phyloP scores from a whole-genome alignment of 2,888 invertebrate genomes.

The Macroteleia sp. region DNA sequence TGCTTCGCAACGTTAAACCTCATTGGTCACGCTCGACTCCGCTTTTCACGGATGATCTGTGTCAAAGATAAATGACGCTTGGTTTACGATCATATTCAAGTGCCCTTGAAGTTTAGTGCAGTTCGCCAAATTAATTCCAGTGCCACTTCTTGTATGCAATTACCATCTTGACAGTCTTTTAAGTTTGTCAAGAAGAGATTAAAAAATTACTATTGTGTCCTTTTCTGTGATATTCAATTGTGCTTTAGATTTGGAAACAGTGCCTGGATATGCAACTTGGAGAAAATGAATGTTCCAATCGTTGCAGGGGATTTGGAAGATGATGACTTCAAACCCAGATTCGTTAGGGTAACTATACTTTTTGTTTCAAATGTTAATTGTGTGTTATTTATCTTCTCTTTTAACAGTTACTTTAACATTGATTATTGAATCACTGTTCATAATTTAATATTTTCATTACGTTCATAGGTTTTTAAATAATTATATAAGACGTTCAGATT shows the following conservation, averaged over 20 bases:
- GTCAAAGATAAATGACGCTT: constrained; percentile 56
- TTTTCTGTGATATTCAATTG: constrained; percentile 13
- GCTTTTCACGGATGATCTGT: constrained; percentile 61
- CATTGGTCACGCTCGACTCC: constrained; percentile 40
- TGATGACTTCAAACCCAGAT: constrained; percentile 79
- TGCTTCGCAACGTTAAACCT: constrained; percentile 11
- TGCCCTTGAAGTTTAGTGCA: constrained; percentile 43
- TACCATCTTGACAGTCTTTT: no score
- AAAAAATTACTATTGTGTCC: no score
- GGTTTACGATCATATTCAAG: constrained; percentile 31
- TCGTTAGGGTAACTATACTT: constrained; percentile 78
- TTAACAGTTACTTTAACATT: no score
- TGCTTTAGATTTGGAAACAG: constrained; percentile 1
- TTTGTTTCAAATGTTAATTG: neutral
- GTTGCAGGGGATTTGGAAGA: constrained; percentile 82
- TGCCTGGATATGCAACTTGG: constrained; percentile 66
- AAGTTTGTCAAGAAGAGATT: no score
- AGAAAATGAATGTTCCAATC: constrained; percentile 81
- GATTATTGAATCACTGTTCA: no score
- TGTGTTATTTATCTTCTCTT: no score
- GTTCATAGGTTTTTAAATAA: no score
- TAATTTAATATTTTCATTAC: no score
- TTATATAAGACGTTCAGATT: no score
- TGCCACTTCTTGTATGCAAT: no score
- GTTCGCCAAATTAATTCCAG: neutral